Conservation (phyloP, 92 coral and sea anemone genomes). For the Epizoanthus fatuus region DNA sequence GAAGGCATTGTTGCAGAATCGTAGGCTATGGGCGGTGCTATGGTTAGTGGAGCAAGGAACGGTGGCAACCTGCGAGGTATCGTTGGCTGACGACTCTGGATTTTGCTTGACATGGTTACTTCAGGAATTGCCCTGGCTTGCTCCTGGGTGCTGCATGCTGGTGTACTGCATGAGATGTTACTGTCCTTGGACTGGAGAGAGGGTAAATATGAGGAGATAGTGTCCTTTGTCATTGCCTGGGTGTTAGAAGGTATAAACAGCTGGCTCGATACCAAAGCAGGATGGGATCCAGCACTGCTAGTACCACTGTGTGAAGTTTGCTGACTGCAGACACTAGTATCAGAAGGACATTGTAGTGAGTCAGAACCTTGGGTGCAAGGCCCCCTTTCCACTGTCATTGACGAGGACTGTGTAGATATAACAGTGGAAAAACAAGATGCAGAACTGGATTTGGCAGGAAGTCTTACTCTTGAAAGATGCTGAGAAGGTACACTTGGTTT, state of each 20-base stretch:
- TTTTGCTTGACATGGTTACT: neutral
- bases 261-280: neutral
- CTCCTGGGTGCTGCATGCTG: constrained; percentile 4
- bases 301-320: neutral
- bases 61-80: constrained; percentile 1
- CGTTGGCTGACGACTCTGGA: too few species aligned
- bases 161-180: neutral
- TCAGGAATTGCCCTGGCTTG: constrained; percentile 6
- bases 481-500: constrained; percentile 74
- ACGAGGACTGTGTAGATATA: neutral
- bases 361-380: neutral
- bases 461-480: constrained; percentile 28
- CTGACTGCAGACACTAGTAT: neutral
- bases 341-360: neutral
- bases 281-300: neutral
- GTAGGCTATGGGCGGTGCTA: constrained; percentile 3
- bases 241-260: neutral
- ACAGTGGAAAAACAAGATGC: neutral
- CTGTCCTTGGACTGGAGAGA: neutral
- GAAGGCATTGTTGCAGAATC: neutral
- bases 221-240: constrained; percentile 10
- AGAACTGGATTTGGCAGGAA: neutral
- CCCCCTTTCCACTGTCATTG: constrained; percentile 1
- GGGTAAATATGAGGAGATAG: neutral
- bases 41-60: constrained; percentile 17